Base-by-base conservation (phyloP, 37 sponge, comb jelly and placozoan genomes). In the Amphimedon queenslandica region DNA sequence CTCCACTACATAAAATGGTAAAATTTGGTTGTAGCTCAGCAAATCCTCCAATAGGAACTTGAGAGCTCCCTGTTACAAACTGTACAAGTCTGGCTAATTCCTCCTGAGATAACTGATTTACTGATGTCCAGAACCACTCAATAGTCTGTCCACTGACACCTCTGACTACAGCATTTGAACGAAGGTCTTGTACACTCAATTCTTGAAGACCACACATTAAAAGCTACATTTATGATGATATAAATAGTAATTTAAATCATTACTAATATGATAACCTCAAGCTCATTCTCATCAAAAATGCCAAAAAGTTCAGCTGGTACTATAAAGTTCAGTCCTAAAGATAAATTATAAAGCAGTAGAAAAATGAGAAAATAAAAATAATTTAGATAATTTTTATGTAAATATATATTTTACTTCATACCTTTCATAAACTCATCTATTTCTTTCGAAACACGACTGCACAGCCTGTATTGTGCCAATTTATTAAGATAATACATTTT, bases 201-300 rank as follows among this genome's bases (percentile, higher is more conserved):
- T 69, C 72, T 31, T 67, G 74, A 42, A 79, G 70, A 18, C 95
- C 95, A 90, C 95, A 91, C 84, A 94, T 94, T 33, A 94, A 67
- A 23, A 94, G 82, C 95, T 94, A 40, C n/a, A n/a, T n/a, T n/a
- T n/a, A n/a, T n/a, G n/a, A n/a, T n/a, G n/a, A n/a, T n/a, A n/a
- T n/a, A n/a, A n/a, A n/a, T n/a, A n/a, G n/a, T n/a, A n/a, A n/a
- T n/a, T n/a, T n/a, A n/a, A n/a, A n/a, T n/a, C n/a, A n/a, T n/a
- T n/a, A n/a, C n/a, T n/a, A n/a, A n/a, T n/a, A n/a, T n/a, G n/a
- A n/a, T n/a, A n/a, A 96, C 94, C 93, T 96, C 97, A 30, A 96
- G 64, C 77, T 96, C 97, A 80, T 90, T 90, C 53, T 96, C 97
- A 90, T 93, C 94, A 90, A 96, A 96, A 20, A 96, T 87, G 23